Evolutionary conservation across 2,113 vertebrate genomes (phyloP), one percentile per base, ranked within the genome.

Genomic region (Fregetta grallaria): DNA sequence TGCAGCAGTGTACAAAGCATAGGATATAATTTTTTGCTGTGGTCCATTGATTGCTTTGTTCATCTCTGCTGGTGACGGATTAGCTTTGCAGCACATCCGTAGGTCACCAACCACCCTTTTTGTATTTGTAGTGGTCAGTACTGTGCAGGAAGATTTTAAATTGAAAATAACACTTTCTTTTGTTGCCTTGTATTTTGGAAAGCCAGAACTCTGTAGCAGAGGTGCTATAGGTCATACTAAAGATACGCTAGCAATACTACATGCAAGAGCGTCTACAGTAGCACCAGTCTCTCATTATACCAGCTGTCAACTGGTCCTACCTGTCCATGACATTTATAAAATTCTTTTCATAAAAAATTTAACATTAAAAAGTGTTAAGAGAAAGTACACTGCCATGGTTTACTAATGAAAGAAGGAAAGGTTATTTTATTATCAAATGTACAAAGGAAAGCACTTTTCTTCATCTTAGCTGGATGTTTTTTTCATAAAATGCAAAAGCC

Each of bases 381-480:
- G 86, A 86, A 95, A 86, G 77, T 73, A 38, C 11, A 50, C 53
- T 87, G 58, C 70, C 16, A 30, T 87, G 83, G 88, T 92, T 92
- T 94, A 89, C 91, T 95, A 96, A 96, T 95, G 96, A 87, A 92
- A 93, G 67, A 88, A 85, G 65, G 91, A 96, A 96, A 97, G 92
- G 94, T 94, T 95, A 90, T 92, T 97, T 96, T 96, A 81, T 93
- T 97, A 88, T 85, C 74, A 84, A 70, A 72, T 62, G 74, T 59
- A 83, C 58, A 96, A 87, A 96, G 45, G 40, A 81, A 95, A 86
- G 47, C 47, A 36, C 68, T 93, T 68, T 75, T 80, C 53, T 88
- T 88, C 94, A 88, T 78, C 66, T 75, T 71, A 62, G 73, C 58
- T 49, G 74, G 30, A 53, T 26, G 5, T 83, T 96, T 92, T 87